These are phyloP conservation scores for Chrysodeixis includens DNA, from an alignment of 2,888 invertebrate genomes.

Conservation along the genomic window DNA sequence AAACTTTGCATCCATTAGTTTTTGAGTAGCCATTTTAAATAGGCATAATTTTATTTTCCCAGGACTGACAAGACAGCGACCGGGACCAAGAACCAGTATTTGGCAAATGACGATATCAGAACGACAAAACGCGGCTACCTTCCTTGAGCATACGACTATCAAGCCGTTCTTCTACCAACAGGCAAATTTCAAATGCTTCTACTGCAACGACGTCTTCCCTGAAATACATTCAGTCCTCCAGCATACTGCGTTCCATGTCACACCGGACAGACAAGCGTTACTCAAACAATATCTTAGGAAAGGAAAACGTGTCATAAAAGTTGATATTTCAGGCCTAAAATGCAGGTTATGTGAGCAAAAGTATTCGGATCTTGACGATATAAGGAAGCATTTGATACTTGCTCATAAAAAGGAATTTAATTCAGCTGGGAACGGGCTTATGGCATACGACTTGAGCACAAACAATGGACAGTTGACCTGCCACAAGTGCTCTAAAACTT, in stretches of 20 bases:
- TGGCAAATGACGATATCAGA: conserved; percentile 87
- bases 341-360: conserved; percentile 81
- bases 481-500: conserved; percentile 79
- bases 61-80: conserved; percentile 63
- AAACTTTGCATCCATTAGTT: conserved; percentile 3
- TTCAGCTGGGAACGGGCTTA: conserved; percentile 80
- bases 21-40: conserved; percentile 44
- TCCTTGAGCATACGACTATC: conserved; percentile 79
- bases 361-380: conserved; percentile 79
- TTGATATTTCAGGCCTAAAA: conserved; percentile 80
- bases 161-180: conserved; percentile 84
- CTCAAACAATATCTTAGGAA: conserved; percentile 80
- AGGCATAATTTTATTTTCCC: conserved; percentile 59
- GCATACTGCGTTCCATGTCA: conserved; percentile 71
- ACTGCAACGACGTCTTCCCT: conserved; percentile 81
- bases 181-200: conserved; percentile 85
- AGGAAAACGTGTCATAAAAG: conserved; percentile 84
- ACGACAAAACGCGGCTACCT: conserved; percentile 82
- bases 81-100: conserved; percentile 78
- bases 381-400: conserved; percentile 73
- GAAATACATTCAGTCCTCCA: conserved; percentile 78
- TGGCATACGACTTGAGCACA: conserved; percentile 78
- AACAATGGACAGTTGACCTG: conserved; percentile 77
- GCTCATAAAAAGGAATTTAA: conserved; percentile 83
- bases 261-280: conserved; percentile 74